Evolutionary conservation across 1,140 invertebrate species (phyloP).

Genomic region (Bombus pascuorum): DNA sequence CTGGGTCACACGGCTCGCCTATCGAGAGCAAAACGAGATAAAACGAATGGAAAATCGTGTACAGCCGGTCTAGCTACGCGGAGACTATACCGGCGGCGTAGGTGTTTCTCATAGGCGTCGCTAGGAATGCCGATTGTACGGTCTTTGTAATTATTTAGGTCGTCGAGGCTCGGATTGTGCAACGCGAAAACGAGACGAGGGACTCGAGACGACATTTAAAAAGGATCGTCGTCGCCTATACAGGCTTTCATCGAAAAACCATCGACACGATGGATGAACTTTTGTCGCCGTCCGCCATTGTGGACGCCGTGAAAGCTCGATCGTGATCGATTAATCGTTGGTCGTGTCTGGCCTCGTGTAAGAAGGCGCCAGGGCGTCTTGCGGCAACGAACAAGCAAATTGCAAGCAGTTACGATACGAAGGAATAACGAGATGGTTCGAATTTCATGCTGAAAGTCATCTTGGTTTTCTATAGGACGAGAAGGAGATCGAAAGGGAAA

Average conservation of each 20-base stretch:
- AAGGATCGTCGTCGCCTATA: not conserved
- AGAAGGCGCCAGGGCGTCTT: conserved; percentile 13
- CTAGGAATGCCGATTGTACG: conserved; percentile 57
- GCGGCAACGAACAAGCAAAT: conserved; percentile 18
- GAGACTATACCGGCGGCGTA: conserved; percentile 45
- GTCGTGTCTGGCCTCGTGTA: not conserved
- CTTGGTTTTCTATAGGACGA: not conserved
- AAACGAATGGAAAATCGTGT: conserved; percentile 58
- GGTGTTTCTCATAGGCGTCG: conserved; percentile 65
- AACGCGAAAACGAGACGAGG: conserved; percentile 44
- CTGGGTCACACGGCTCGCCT: conserved; percentile 35
- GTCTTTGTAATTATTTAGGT: conserved; percentile 67
- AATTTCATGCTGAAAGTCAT: not conserved
- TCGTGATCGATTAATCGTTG: conserved; percentile 21
- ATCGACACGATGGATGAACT: conserved; percentile 1
- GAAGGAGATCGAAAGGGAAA: not conserved
- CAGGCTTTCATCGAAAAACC: not conserved
- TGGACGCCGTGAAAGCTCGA: conserved; percentile 9
- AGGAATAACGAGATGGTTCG: conserved; percentile 10
- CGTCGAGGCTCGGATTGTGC: conserved; percentile 48
- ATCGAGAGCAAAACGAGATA: conserved; percentile 40
- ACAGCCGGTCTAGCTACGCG: not conserved
- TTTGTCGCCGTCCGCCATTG: not conserved
- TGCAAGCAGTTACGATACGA: not conserved
- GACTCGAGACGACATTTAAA: conserved; percentile 30